Evolutionary conservation across 2,113 vertebrate species (phyloP), one percentile per base, ranked within the genome.

Genomic region (Tapirus terrestris): DNA sequence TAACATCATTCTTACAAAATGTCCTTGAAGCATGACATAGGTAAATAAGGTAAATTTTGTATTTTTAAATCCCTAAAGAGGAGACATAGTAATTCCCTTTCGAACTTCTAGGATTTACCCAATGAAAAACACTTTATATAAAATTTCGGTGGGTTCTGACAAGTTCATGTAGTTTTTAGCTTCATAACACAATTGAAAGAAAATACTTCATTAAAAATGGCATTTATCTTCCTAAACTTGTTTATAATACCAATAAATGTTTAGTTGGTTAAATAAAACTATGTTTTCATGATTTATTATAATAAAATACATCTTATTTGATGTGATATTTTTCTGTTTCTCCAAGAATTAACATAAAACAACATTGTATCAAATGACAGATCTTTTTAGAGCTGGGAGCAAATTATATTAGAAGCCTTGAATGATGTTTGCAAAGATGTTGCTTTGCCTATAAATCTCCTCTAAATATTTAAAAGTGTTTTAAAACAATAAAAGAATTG

Each of bases 381-480:
- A 94, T 96, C 53, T 70, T 92, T 96, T 89, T 85, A 96, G 86
- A 72, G 17, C 68, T 72, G 6, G 10, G 3, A 97, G 53, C 31
- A 93, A 96, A 95, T 96, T 98, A 56, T 25, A 88, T 92, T 89
- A 92, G 29, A 92, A 79, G 13, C 13, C 53, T 77, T 53, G 60
- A 91, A 79, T 60, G 63, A 94, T 95, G 67, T 79, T 96, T 93
- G 56, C 45, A 63, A 96, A 97, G 91, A 90, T 91, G 7, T 61
- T 94, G 33, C 36, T 96, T 92, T 96, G 73, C 8, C 16, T 95
- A 92, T 93, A 97, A 96, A 84, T 97, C 33, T 95, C 13, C 85
- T 93, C 43, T 97, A 97, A 97, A 65, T 95, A 96, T 83, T 87
- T 91, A 20, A 72, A 96, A 81, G 10, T 79, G n/a, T 76, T 96